Evolutionary conservation across 2,888 invertebrate genomes (phyloP), one percentile per base, ranked within the genome.

Genomic region (Dastarcus helophoroides): DNA sequence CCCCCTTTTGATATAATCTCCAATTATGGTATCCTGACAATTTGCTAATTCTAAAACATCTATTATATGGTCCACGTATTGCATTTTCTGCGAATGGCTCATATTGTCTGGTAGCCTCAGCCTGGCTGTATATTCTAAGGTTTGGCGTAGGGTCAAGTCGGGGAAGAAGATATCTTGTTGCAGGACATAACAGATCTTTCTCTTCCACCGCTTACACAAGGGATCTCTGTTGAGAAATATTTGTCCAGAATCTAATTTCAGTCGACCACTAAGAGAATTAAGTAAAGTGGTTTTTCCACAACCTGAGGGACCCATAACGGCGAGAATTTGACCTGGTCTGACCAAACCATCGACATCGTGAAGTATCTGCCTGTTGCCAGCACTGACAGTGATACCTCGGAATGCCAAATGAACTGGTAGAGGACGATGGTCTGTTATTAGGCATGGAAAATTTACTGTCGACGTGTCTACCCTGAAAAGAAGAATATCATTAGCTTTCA

Each of bases 161-260:
- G 82, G 73, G 53, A 83, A 81, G 63, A 85, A 85, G 36, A 82
- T 73, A 53, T 85, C 84, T 53, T 83, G 79, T 56, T 85, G 84
- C 37, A 82, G 68, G 25, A 84, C 84, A 59, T 84, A 85, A 50
- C 81, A 80, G 44, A 85, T 80, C 52, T 76, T 73, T 41, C 83
- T 63, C 44, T 79, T 76, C 69, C 78, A 76, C 42, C 75, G 61
- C 50, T 79, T 80, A 41, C 54, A 54, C 14, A 58, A 42, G 5
- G 51, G 48, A 32, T 61, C 60, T 34, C 59, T 42, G 42, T 62
- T 62, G 36, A 60, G 43, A 37, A 53, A 54, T 31, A 62, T 61
- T 36, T 68, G 68, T 31, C 84, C 84, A 31, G 71, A 67, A 47
- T 75, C 71, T 31, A 77, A 60, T 38, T 71, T 69, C 28, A 74